Percentiles rank a stretch among this genome's conserved stretches.
Conservation (phyloP, 2,797 vertebrate species). For the Lepus oiostolus region DNA sequence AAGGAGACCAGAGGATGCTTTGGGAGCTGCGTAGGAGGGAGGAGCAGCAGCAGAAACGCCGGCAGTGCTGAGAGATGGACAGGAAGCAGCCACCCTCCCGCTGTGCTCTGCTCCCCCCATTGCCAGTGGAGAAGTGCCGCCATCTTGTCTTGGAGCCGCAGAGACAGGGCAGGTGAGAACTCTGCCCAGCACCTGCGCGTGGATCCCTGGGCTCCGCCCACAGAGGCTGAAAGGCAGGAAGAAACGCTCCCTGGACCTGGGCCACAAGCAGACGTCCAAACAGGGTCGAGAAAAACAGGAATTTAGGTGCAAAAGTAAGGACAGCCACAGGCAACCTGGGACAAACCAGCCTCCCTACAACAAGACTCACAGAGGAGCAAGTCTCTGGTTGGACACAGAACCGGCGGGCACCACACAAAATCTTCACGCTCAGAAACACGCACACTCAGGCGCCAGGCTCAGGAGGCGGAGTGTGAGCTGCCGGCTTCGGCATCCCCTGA, state of each 20-base stretch:
- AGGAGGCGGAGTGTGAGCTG: neutral
- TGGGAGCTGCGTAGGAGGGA: neutral
- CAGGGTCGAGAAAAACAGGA: neutral
- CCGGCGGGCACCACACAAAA: neutral
- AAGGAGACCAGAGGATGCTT: neutral
- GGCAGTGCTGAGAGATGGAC: neutral
- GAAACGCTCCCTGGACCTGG: neutral
- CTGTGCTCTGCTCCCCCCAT: neutral
- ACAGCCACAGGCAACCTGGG: neutral
- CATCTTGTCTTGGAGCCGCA: neutral
- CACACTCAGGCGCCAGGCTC: neutral
- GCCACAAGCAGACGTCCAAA: no score
- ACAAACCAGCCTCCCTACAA: neutral
- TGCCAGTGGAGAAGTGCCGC: neutral
- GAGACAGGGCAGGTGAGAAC: neutral
- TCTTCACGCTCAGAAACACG: neutral
- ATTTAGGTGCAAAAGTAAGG: neutral
- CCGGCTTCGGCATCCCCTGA: neutral
- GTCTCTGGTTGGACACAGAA: slow-evolving; percentile 40
- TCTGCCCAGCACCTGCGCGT: neutral
- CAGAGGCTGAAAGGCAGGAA: neutral
- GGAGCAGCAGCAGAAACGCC: neutral
- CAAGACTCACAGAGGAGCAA: neutral
- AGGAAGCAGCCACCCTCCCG: neutral
- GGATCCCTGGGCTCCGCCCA: neutral